Evolutionary conservation across 2,888 invertebrate genomes (phyloP), one percentile per base, ranked within the genome.

Genomic region (Drosophila crucigera): DNA sequence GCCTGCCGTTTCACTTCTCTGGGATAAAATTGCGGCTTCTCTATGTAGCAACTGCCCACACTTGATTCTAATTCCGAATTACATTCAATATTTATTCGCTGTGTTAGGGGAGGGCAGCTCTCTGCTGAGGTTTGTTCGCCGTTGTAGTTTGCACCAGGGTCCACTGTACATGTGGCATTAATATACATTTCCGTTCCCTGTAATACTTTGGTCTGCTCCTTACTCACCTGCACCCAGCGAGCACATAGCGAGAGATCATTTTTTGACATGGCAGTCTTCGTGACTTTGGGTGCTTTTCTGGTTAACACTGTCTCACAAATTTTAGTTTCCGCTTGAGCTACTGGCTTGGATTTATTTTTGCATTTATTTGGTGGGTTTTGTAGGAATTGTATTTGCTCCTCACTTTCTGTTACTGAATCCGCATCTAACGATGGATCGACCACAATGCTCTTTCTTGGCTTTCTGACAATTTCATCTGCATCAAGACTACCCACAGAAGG

Each of bases 191-290:
- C 78, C 1, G 78, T 88, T 60, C 80, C 88, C 4, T 66, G 31
- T 52, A 88, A 30, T 9, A 52, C 50, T 37, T 64, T 60, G 4
- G 33, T 22, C 47, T 90, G 83, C 10, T 63, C 49, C 30, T 70
- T 73, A n/a, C 60, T 76, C 1, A 85, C 76, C 50, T 82, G 69
- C 4, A 85, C 88, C 85, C 85, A 85, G 1, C 80, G 88, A 14
- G 85, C 85, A 35, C 80, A 70, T n/a, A 85, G 50, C 11, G 41
- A 55, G 4, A 75, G 39, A 47, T 87, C 72, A 1, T 41, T 30
- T n/a, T 55, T 72, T 4, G 64, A 33, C 10, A 9, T 7, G 1
- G n/a, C 3, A 6, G n/a, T 3, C 19, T 19, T 60, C 4, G 54
- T 66, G 0, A 50, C 1, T 19, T 50, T 56, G 2, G 22, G 10